These are phyloP conservation scores for Petrosia ficiformis DNA, from an alignment of 37 sponge, comb jelly and placozoan genomes.

Conservation along the genomic window DNA sequence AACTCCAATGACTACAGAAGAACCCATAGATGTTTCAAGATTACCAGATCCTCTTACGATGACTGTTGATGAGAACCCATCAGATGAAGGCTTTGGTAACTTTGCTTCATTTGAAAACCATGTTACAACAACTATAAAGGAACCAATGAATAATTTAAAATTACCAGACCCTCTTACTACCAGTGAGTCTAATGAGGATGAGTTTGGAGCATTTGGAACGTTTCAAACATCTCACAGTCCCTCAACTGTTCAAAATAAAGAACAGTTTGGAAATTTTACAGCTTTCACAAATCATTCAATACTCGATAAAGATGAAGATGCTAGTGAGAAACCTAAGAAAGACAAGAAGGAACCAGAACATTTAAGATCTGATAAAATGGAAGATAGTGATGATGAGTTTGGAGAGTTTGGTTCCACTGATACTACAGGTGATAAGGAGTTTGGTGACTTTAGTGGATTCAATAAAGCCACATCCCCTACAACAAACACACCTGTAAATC, in stretches of 20 bases:
- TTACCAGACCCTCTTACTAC: neutral
- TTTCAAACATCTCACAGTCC: neutral
- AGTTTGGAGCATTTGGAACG: neutral
- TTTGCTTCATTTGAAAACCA: neutral
- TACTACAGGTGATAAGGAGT: neutral
- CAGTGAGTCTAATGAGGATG: neutral
- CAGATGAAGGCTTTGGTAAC: neutral
- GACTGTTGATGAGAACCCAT: neutral
- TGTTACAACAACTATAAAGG: neutral
- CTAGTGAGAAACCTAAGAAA: no score
- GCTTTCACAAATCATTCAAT: no score
- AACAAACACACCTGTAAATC: no score
- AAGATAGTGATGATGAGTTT: conserved; percentile 34
- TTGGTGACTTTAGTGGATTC: neutral
- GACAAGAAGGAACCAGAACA: no score
- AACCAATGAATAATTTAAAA: no score
- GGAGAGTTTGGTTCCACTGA: conserved; percentile 1
- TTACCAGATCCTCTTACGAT: neutral
- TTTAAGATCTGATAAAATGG: no score
- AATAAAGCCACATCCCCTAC: neutral
- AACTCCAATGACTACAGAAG: neutral
- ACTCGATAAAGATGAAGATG: no score
- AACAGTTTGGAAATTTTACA: neutral
- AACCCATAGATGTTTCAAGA: no score
- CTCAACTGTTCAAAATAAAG: neutral